Evolutionary conservation across 2,797 vertebrate genomes (phyloP), one percentile per base, ranked within the genome.

Genomic region (Semotilus atromaculatus): DNA sequence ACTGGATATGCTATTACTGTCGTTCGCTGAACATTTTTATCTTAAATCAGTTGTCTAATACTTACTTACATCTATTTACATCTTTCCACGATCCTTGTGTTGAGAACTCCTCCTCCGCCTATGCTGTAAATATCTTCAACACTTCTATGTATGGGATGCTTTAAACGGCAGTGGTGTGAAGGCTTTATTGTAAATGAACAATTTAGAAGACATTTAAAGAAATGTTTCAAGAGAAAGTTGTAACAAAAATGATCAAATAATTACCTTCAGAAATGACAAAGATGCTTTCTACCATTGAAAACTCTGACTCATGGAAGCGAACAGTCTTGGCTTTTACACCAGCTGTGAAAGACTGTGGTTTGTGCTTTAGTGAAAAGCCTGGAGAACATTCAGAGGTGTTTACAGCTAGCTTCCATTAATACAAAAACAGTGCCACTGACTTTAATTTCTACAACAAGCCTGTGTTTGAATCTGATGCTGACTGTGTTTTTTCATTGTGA

Each of bases 331-430:
- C 70, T 82, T 62, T 82, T 60, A 48, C 40, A 2, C 55, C 36
- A 1, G 40, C 23, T 45, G 58, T 75, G 81, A 83, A 66, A 66
- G 60, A 45, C 58, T 83, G 70, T 26, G 38, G 80, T 82, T 53
- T 82, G 58, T 74, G 16, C 16, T 74, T 18, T 36, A 45, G 31
- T 66, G 81, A 82, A 51, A 82, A 82, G 81, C 58, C 29, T 48
- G 2, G 8, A 64, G 81, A 48, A 4, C 58, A 75, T 66, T 82
- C 31, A 83, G 64, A 38, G 43, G 60, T 74, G 81, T 83, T 83
- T 83, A 83, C 58, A 21, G 19, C 71, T 26, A 66, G 71, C 55
- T 26, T 66, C 10, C 70, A 36, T 62, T 48, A 34, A 48, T 5
- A 38, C 36, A 38, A 38, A 26, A 23, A 29, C 13, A 19, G 14